Percentiles rank a stretch among this genome's conserved stretches.
phyloP scores from a whole-genome alignment of 1,140 invertebrate species.

The Tetragnatha versicolor region DNA sequence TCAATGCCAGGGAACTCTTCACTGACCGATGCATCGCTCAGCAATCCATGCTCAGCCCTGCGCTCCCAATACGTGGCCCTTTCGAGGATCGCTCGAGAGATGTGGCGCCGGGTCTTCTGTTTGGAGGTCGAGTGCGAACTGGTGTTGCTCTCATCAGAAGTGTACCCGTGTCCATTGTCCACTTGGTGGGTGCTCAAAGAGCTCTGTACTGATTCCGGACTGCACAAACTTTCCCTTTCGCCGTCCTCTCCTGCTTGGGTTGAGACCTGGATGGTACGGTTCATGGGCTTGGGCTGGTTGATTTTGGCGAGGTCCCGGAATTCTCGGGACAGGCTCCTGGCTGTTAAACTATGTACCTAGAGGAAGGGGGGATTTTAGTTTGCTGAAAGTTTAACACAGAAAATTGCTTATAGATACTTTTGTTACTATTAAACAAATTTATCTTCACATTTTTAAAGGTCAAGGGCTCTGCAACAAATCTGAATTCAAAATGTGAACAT shows the following conservation, averaged over 20 bases:
- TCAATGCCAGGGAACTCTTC: constrained; percentile 59
- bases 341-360: constrained; percentile 80
- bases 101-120: constrained; percentile 17
- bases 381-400: background rate
- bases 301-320: constrained; percentile 73
- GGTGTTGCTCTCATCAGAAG: constrained; percentile 55
- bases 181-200: constrained; percentile 10
- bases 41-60: constrained; percentile 56
- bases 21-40: constrained; percentile 58
- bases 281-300: constrained; percentile 58
- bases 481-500: too few relatives aligned
- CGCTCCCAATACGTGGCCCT: constrained; percentile 60
- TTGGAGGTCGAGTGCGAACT: constrained; percentile 27
- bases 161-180: constrained; percentile 41
- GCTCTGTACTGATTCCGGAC: constrained; percentile 29
- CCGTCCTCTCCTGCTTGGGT: background rate
- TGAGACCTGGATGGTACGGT: constrained; percentile 58
- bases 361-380: background rate
- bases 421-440: background rate
- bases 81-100: constrained; percentile 55
- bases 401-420: background rate
- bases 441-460: too few relatives aligned
- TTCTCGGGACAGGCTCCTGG: constrained; percentile 78
- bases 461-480: too few relatives aligned
- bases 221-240: constrained; percentile 33